Base-by-base conservation (phyloP, 2,888 invertebrate genomes). In the Timandra comae region DNA sequence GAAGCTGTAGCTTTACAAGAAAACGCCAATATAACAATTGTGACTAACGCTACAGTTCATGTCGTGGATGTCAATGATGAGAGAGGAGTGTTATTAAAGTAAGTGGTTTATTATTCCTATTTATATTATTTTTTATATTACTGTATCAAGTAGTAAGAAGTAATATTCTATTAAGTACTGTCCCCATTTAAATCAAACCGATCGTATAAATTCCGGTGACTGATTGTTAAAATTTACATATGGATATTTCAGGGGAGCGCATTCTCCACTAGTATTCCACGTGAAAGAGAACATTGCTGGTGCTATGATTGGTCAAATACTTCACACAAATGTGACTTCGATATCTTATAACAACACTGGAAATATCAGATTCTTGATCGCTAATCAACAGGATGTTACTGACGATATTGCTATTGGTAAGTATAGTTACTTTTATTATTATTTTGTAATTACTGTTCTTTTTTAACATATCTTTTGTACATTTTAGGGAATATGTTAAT, bases 1-100 rank as follows among this genome's bases (percentile, higher is more conserved):
- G 94, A 95, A 77, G 93, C 94, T 0, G 91, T 94, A 4, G 95
- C 94, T 0, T 90, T 90, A 1, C 88, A 89, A 70, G 88, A 76
- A 41, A 76, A 73, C 19, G 50, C 60, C 1, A 91, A 92, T 27
- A 60, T 91, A 11, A 90, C 91, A 7, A 86, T 95, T 12, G 88
- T 92, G 3, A 95, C 96, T 1, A 95, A 95, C 55, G 91, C 95
- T 0, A 94, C 94, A 5, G 91, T 95, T 29, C 94, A 94, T 53
- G 90, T 95, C 6, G 94, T 95, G 0, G 91, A 91, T 67, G 91
- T 92, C 0, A 89, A 91, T 41, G 91, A 92, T 54, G 89, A 91
- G 41, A 88, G 89, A 69, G 90, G 89, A 39, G 86, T 90, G 39
- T 80, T 91, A 36, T 86, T 90, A 56, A 91, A 89, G 88, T 87